Percentiles rank a stretch among this genome's conserved stretches.
Evolutionary conservation across 2,888 invertebrate genomes (phyloP).

Genomic region (Pteria penguin): DNA sequence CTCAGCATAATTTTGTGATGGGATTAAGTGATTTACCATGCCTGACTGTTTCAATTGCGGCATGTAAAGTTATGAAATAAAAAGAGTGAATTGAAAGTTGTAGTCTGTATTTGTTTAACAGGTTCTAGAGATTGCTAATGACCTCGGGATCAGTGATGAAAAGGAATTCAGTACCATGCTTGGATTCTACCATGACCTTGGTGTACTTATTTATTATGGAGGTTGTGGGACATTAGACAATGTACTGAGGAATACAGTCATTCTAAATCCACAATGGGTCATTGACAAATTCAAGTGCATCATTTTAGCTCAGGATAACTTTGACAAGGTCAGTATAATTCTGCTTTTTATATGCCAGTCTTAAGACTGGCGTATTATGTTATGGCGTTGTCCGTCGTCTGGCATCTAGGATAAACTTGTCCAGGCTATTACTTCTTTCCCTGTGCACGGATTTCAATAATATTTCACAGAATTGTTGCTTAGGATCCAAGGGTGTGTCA

Average conservation of each 20-base stretch:
- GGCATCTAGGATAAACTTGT: no score
- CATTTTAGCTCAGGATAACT: conserved; percentile 56
- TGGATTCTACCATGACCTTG: conserved; percentile 80
- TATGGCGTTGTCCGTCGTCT: no score
- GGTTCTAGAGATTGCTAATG: conserved; percentile 75
- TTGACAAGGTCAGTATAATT: conserved; percentile 66
- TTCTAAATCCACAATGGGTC: conserved; percentile 80
- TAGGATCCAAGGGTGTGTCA: no score
- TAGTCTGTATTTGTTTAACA: conserved; percentile 45
- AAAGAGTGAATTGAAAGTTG: not conserved
- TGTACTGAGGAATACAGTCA: conserved; percentile 75
- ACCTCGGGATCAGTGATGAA: conserved; percentile 65
- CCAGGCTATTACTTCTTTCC: no score
- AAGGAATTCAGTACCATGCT: conserved; percentile 78
- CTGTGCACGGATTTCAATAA: no score
- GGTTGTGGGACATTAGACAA: conserved; percentile 66
- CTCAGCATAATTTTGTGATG: no score
- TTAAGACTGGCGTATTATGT: no score
- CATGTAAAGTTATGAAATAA: not conserved
- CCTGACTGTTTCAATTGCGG: no score
- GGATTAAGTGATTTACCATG: no score
- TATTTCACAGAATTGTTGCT: no score
- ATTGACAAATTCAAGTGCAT: conserved; percentile 74
- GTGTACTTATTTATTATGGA: conserved; percentile 75
- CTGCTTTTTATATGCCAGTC: no score